A percentile compares a stretch with the other conserved stretches of the same genome.
These are phyloP conservation scores for Solea senegalensis DNA, from an alignment of 2,113 vertebrate species.

Conservation along the genomic window DNA sequence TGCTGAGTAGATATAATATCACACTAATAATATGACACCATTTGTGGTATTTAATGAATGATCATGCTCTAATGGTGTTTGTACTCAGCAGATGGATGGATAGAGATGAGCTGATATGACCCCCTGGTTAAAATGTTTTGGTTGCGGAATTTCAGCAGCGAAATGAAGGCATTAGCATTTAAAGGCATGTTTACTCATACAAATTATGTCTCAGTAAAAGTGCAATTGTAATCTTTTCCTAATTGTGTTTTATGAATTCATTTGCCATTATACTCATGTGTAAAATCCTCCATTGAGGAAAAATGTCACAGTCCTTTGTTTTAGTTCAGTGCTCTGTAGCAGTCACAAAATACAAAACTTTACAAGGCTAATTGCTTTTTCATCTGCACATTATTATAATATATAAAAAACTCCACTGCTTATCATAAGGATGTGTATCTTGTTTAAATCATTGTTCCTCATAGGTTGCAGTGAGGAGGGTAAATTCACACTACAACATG, in stretches of 20 bases:
- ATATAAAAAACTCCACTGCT: background rate
- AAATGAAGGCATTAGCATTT: constrained; percentile 11
- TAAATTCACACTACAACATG: background rate
- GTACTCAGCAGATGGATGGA: background rate
- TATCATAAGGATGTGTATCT: background rate
- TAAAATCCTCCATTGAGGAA: background rate
- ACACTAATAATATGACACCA: constrained; percentile 20
- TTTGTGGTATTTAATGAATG: constrained; percentile 3
- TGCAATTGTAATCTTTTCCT: background rate
- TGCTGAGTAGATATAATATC: constrained; percentile 11
- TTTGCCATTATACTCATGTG: constrained; percentile 7
- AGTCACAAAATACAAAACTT: constrained; percentile 8
- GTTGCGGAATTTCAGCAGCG: background rate
- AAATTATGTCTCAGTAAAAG: constrained; percentile 6
- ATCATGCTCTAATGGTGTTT: constrained; percentile 11
- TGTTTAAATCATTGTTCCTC: background rate
- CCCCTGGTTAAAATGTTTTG: background rate
- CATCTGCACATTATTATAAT: background rate
- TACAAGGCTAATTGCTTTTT: constrained; percentile 3
- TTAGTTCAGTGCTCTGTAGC: background rate
- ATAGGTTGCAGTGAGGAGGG: background rate
- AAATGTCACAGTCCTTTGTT: background rate
- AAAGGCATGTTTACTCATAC: constrained; percentile 3
- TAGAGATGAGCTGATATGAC: background rate
- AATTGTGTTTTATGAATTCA: constrained; percentile 12